A percentile compares a stretch with the other conserved stretches of the same genome.
Conservation (phyloP, 2,888 invertebrate species). For the Chrysolina americana region DNA sequence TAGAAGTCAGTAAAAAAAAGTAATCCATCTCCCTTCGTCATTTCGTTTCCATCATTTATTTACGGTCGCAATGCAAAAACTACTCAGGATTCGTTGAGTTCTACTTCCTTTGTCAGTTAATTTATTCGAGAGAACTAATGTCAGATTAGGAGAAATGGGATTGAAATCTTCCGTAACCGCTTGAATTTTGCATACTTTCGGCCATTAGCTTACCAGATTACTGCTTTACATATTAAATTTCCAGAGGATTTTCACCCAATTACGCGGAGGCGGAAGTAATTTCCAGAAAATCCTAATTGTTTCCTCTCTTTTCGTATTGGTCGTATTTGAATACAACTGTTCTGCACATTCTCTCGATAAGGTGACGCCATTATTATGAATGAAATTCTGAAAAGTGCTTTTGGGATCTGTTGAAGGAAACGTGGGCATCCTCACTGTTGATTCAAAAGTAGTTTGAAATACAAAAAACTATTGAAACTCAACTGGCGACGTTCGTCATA, state of each 20-base stretch:
- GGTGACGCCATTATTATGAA: too few species aligned
- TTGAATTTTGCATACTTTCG: not conserved
- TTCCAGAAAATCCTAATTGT: not conserved
- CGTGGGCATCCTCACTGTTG: too few species aligned
- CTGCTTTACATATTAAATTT: slow-evolving; percentile 1
- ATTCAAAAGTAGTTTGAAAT: too few species aligned
- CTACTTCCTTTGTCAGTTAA: not conserved
- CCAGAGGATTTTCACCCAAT: not conserved
- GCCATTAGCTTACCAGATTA: not conserved
- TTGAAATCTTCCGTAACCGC: not conserved
- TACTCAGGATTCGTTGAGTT: not conserved
- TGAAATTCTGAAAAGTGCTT: too few species aligned
- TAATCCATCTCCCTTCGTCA: not conserved
- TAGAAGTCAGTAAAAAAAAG: too few species aligned
- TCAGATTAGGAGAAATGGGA: not conserved
- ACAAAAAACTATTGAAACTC: too few species aligned
- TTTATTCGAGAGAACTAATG: not conserved
- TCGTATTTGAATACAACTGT: not conserved
- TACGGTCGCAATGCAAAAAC: not conserved
- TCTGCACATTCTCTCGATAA: too few species aligned
- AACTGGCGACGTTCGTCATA: too few species aligned
- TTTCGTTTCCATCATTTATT: not conserved
- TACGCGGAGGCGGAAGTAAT: not conserved
- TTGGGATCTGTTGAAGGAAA: too few species aligned
- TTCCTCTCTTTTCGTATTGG: not conserved